A percentile compares a stretch with the other conserved stretches of the same genome.
These are phyloP conservation scores for Hanleya hanleyi DNA, from an alignment of 2,888 invertebrate species.

Conservation along the genomic window DNA sequence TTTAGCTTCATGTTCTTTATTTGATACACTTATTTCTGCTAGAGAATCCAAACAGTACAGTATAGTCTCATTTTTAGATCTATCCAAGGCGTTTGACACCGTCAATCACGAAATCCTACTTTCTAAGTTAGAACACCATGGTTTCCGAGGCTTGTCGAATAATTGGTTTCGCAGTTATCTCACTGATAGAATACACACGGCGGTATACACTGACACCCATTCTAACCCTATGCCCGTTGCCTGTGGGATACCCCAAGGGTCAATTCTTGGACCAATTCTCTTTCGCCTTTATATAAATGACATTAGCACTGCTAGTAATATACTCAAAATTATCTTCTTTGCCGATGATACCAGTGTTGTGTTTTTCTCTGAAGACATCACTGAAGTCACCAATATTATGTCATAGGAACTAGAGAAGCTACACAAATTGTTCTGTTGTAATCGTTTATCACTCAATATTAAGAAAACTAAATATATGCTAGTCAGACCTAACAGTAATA, in stretches of 20 bases:
- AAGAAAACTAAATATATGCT: background rate
- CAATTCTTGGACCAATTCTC: background rate
- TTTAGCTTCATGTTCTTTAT: background rate
- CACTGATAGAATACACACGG: background rate
- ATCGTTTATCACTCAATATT: background rate
- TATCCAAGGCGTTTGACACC: background rate
- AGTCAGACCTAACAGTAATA: background rate
- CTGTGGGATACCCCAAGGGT: background rate
- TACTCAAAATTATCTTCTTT: background rate
- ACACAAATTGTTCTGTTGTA: background rate
- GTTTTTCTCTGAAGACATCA: background rate
- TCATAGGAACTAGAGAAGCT: background rate
- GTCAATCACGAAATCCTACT: background rate
- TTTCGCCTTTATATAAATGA: background rate
- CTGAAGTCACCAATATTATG: background rate
- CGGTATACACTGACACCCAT: background rate
- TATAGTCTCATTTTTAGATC: background rate
- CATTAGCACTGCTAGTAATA: background rate
- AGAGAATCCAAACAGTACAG: background rate
- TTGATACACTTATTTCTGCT: background rate
- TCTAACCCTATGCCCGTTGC: background rate
- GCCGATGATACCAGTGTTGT: background rate
- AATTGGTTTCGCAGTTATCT: background rate
- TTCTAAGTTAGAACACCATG: background rate
- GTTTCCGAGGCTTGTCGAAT: background rate